A percentile compares a stretch with the other conserved stretches of the same genome.
These are phyloP conservation scores for Augiades crinisus DNA, from an alignment of 2,888 invertebrate species.

Conservation along the genomic window DNA sequence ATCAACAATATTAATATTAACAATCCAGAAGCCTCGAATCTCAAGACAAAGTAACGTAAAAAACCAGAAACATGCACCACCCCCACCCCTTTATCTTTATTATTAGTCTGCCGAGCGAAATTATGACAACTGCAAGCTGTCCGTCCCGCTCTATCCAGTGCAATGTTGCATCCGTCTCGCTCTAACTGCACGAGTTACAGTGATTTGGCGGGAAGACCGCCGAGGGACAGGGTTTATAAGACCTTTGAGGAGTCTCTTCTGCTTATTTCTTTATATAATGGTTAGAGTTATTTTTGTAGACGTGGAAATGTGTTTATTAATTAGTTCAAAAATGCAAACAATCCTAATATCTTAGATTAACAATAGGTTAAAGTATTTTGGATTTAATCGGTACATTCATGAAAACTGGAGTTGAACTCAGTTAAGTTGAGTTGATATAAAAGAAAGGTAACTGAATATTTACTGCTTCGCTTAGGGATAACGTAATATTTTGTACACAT, in stretches of 20 bases:
- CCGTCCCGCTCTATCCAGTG: constrained; percentile 43
- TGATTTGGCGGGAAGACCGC: constrained; percentile 35
- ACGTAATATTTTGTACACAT: too few species aligned
- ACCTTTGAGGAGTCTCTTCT: constrained; percentile 31
- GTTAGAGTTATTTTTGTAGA: not conserved
- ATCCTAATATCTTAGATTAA: too few species aligned
- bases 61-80: constrained; percentile 22
- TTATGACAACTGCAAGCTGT: constrained; percentile 81
- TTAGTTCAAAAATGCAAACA: too few species aligned
- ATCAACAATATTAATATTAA: constrained; percentile 5
- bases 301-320: not conserved
- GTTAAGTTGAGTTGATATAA: too few species aligned
- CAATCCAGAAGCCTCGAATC: constrained; percentile 10
- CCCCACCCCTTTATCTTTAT: constrained; percentile 74
- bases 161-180: constrained; percentile 25
- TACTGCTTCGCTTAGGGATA: too few species aligned
- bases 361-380: too few species aligned
- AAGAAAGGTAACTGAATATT: too few species aligned
- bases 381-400: too few species aligned
- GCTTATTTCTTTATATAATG: constrained; percentile 19
- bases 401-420: too few species aligned
- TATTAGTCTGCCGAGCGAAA: constrained; percentile 81
- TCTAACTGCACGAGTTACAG: constrained; percentile 36
- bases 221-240: constrained; percentile 37
- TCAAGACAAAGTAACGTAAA: constrained; percentile 24